Conservation (phyloP, 2,888 invertebrate species). For the Geophilus truncorum region DNA sequence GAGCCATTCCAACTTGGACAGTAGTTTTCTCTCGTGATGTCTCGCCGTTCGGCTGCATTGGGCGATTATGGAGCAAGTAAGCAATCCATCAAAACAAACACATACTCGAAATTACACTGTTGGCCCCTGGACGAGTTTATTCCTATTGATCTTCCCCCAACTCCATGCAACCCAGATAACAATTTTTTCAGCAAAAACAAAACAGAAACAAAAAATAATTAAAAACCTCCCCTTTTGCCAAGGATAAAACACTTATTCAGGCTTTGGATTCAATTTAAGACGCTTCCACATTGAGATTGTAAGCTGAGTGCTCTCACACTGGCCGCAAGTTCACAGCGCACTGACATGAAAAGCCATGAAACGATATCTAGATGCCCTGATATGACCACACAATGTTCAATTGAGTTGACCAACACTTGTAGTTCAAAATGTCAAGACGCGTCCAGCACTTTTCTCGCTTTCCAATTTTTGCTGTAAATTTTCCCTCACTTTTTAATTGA, state of each 20-base stretch:
- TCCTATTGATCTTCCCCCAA: not conserved
- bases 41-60: not conserved
- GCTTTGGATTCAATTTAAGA: too few species aligned
- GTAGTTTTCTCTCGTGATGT: not conserved
- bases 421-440: not conserved
- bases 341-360: not conserved
- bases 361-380: not conserved
- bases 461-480: too few species aligned
- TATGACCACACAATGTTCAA: not conserved
- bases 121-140: not conserved
- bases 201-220: not conserved
- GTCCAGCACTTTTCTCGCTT: too few species aligned
- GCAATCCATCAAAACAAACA: constrained; percentile 15
- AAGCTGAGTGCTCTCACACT: not conserved
- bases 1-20: not conserved
- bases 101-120: not conserved
- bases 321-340: not conserved
- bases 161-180: not conserved
- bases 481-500: too few species aligned
- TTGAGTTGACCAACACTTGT: not conserved
- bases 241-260: too few species aligned
- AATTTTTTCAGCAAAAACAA: not conserved
- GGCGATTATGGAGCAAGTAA: constrained; percentile 8
- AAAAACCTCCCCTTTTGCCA: too few species aligned
- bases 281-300: not conserved